Conservation (phyloP, 2,113 vertebrate genomes). For the Datnioides undecimradiatus region DNA sequence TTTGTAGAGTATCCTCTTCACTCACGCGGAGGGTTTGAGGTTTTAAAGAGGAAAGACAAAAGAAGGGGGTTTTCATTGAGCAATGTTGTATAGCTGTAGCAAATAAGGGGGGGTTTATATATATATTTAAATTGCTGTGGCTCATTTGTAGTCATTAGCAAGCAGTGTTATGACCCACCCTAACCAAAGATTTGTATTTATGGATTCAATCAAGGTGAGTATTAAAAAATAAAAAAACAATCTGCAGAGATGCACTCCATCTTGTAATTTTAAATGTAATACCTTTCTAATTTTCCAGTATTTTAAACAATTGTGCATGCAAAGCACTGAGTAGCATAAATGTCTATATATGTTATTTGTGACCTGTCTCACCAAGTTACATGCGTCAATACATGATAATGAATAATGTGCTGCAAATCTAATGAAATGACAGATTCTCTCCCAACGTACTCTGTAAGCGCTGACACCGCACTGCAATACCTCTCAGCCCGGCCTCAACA, state of each 20-base stretch:
- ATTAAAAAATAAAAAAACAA: conserved; percentile 12
- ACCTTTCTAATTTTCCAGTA: conserved; percentile 37
- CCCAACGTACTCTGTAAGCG: conserved; percentile 65
- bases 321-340: conserved; percentile 43
- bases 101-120: conserved; percentile 52
- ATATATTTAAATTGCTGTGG: conserved; percentile 48
- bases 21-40: conserved; percentile 33
- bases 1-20: conserved; percentile 66
- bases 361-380: conserved; percentile 48
- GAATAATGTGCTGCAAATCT: conserved; percentile 71
- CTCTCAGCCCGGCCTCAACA: conserved; percentile 59
- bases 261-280: conserved; percentile 40
- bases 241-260: background rate
- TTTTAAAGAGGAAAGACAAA: conserved; percentile 47
- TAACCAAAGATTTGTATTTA: conserved; percentile 34
- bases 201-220: conserved; percentile 40
- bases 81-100: conserved; percentile 29
- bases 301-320: conserved; percentile 44
- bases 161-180: conserved; percentile 40
- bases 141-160: conserved; percentile 57
- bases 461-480: conserved; percentile 69
- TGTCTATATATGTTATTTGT: conserved; percentile 56
- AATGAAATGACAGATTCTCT: conserved; percentile 76
- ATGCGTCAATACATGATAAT: conserved; percentile 72
- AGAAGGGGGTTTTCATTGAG: conserved; percentile 37